A percentile compares a stretch with the other conserved stretches of the same genome.
Evolutionary conservation across 2,888 invertebrate genomes (phyloP).

Genomic region (Limnephilus marmoratus): DNA sequence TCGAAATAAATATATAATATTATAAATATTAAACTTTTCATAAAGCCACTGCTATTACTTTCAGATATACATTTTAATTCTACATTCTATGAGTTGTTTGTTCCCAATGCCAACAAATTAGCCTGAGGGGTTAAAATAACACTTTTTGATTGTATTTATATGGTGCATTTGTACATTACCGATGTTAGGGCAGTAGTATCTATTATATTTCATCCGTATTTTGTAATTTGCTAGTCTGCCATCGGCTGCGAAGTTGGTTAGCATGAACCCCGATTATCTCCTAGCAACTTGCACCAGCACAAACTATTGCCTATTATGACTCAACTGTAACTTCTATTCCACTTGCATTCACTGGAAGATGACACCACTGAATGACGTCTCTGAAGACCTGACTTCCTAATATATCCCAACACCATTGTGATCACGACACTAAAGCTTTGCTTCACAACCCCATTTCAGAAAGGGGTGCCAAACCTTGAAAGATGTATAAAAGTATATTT

Average conservation of each 20-base stretch:
- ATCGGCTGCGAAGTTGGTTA: slow-evolving; percentile 32
- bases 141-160: no score
- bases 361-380: slow-evolving; percentile 42
- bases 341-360: slow-evolving; percentile 30
- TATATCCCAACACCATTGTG: slow-evolving; percentile 46
- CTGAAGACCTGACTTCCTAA: slow-evolving; percentile 20
- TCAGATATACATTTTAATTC: no score
- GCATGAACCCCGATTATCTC: slow-evolving; percentile 40
- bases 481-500: not conserved
- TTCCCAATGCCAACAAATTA: no score
- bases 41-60: no score
- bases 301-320: not conserved
- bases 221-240: slow-evolving; percentile 42
- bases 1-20: no score
- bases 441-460: slow-evolving; percentile 6
- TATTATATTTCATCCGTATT: slow-evolving; percentile 66
- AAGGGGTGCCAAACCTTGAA: not conserved
- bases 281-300: not conserved
- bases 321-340: not conserved
- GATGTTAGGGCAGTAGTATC: slow-evolving; percentile 63
- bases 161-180: slow-evolving; percentile 48
- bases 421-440: slow-evolving; percentile 17
- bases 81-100: no score
- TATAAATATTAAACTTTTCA: no score
- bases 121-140: no score